phyloP scores from a whole-genome alignment of 2,888 invertebrate species.

The Noctua comes region DNA sequence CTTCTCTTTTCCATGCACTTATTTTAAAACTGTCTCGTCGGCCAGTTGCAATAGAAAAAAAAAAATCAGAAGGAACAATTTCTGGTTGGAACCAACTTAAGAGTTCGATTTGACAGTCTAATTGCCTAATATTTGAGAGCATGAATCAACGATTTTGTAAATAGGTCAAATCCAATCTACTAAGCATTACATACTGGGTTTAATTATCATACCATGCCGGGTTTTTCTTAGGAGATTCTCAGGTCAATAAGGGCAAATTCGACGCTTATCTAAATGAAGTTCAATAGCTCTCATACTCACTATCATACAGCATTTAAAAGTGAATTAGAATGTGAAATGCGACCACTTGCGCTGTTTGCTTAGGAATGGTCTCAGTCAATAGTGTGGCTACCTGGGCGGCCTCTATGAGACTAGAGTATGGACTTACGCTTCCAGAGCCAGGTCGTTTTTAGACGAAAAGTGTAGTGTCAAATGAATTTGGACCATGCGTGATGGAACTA shows the following conservation, averaged over 20 bases:
- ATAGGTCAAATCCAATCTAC: no score
- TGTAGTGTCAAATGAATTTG: neutral
- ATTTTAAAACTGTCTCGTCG: neutral
- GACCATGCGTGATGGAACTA: no score
- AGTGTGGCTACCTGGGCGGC: conserved; percentile 62
- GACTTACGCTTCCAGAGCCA: neutral
- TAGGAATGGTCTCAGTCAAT: conserved; percentile 43
- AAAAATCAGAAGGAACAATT: conserved; percentile 20
- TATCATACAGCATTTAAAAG: no score
- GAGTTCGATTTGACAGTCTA: neutral
- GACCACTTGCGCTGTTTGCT: conserved; percentile 33
- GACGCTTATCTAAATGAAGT: no score
- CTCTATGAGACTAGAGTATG: neutral
- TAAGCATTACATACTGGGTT: no score
- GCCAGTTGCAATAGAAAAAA: neutral
- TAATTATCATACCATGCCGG: no score
- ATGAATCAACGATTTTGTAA: no score
- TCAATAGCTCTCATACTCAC: no score
- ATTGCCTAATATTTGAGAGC: no score
- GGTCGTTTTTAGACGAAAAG: neutral
- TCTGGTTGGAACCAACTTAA: neutral
- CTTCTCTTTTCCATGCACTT: conserved; percentile 10
- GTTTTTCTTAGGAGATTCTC: no score
- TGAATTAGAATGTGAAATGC: conserved; percentile 33
- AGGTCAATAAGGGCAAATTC: no score